Conservation (phyloP, 2,797 vertebrate genomes). For the Hapalemur alaotrensis region DNA sequence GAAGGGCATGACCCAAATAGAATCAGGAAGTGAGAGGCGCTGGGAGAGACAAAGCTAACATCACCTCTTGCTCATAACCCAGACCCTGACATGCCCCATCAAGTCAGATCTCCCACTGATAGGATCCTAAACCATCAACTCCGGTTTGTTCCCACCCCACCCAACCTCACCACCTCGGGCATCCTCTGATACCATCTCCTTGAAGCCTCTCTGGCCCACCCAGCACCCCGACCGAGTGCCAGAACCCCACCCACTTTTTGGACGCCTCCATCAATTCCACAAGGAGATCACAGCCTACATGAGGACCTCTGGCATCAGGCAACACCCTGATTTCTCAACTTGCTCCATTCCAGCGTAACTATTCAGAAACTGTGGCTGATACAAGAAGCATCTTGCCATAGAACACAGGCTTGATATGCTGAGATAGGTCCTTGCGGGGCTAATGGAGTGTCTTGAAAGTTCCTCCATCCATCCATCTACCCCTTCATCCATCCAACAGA, state of each 20-base stretch:
- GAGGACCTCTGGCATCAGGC: neutral
- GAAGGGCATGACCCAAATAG: neutral
- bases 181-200: constrained; percentile 55
- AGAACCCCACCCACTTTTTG: constrained; percentile 30
- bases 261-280: neutral
- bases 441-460: neutral
- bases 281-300: neutral
- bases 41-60: neutral
- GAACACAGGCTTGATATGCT: neutral
- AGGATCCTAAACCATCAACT: neutral
- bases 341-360: neutral
- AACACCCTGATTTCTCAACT: constrained; percentile 48
- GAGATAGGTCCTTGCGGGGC: neutral
- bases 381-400: neutral
- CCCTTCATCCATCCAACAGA: neutral
- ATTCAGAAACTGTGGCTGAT: neutral
- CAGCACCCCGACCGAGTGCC: neutral
- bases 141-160: constrained; percentile 54
- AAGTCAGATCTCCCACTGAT: constrained; percentile 30
- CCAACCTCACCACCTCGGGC: constrained; percentile 18
- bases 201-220: neutral
- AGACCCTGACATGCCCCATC: neutral
- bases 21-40: neutral
- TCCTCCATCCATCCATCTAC: neutral
- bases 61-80: neutral